These are phyloP conservation scores for Trissolcus japonicus DNA, from an alignment of 2,888 invertebrate genomes.

Conservation along the genomic window DNA sequence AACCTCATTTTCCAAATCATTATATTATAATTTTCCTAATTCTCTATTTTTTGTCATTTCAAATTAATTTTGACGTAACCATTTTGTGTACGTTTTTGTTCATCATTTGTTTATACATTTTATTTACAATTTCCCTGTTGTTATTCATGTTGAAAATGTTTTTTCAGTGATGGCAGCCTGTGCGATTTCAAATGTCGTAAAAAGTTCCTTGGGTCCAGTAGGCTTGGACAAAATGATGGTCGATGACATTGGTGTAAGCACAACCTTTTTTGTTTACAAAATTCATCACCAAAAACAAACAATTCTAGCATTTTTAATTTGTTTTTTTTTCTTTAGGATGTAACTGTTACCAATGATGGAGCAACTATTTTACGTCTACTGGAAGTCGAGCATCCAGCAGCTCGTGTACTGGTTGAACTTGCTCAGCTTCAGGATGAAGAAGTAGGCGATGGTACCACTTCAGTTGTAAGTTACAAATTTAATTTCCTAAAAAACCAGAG, in stretches of 20 bases:
- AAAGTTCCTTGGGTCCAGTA: constrained; percentile 98
- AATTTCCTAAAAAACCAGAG: neutral
- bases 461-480: constrained; percentile 85
- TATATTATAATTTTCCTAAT: constrained; percentile 1
- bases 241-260: constrained; percentile 94
- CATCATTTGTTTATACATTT: neutral
- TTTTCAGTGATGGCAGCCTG: constrained; percentile 94
- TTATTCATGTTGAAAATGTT: neutral
- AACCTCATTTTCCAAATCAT: constrained; percentile 30
- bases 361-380: constrained; percentile 97
- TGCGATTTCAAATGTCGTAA: constrained; percentile 98
- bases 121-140: neutral
- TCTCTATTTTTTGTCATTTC: neutral
- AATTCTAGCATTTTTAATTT: too few species aligned
- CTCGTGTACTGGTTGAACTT: constrained; percentile 95
- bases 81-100: neutral
- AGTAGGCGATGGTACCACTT: constrained; percentile 99
- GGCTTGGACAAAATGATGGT: constrained; percentile 99
- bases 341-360: constrained; percentile 99
- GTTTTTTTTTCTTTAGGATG: constrained; percentile 83
- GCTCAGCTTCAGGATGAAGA: constrained; percentile 99
- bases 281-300: too few species aligned
- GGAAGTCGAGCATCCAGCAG: constrained; percentile 99
- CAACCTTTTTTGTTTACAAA: too few species aligned
- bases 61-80: neutral